These are phyloP conservation scores for Peromyscus polionotus DNA, from an alignment of 2,113 vertebrate species.

Conservation along the genomic window DNA sequence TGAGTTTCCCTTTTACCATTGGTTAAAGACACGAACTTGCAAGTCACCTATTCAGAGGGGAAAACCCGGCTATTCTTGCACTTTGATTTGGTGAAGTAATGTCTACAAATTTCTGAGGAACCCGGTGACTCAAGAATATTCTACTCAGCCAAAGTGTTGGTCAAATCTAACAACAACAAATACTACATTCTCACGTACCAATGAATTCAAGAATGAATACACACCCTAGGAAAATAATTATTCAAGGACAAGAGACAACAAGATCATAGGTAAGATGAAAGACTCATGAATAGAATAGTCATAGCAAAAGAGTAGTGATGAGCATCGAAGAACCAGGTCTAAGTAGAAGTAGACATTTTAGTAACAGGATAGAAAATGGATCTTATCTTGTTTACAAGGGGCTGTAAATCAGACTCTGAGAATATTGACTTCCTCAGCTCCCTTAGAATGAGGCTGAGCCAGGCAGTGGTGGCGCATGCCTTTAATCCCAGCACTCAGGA, in stretches of 20 bases:
- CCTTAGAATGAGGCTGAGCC: neutral
- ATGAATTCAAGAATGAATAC: constrained; percentile 25
- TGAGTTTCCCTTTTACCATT: constrained; percentile 21
- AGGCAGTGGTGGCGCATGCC: no score
- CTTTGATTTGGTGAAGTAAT: constrained; percentile 47
- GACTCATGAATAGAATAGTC: neutral
- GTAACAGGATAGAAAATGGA: neutral
- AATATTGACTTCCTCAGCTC: constrained; percentile 4
- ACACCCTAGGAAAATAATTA: constrained; percentile 17
- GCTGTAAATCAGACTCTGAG: neutral
- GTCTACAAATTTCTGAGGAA: constrained; percentile 27
- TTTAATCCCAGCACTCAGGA: no score
- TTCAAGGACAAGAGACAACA: neutral
- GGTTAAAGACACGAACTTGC: neutral
- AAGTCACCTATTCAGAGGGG: constrained; percentile 13
- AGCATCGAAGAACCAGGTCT: neutral
- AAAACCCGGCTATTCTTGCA: constrained; percentile 12
- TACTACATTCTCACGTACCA: neutral
- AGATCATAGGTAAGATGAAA: neutral
- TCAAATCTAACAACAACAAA: constrained; percentile 7
- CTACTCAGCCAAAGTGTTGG: neutral
- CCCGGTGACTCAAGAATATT: constrained; percentile 42
- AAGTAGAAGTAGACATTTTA: neutral
- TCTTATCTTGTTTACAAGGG: neutral
- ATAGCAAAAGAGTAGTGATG: neutral